phyloP scores from a whole-genome alignment of 2,797 vertebrate species.

The Aulostomus chinensis region DNA sequence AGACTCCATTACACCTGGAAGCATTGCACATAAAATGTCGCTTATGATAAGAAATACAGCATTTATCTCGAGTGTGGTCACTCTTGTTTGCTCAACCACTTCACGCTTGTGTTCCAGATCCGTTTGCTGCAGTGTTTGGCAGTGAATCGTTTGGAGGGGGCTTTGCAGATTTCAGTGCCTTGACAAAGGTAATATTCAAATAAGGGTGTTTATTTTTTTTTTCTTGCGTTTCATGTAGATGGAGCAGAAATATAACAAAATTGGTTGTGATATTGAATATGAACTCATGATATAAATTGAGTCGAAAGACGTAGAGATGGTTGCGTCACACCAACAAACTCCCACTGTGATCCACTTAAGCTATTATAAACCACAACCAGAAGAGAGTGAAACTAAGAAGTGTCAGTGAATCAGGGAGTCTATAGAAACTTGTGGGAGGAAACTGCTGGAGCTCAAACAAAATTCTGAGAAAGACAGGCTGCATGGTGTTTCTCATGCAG shows the following conservation, averaged over 20 bases:
- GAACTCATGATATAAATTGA: background rate
- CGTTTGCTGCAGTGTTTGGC: conserved; percentile 94
- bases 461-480: too few species aligned
- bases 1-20: conserved; percentile 10
- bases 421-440: conserved; percentile 21
- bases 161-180: conserved; percentile 94
- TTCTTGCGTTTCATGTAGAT: background rate
- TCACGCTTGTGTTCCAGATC: conserved; percentile 82
- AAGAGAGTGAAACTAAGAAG: conserved; percentile 4
- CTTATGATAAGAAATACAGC: too few species aligned
- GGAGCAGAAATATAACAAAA: background rate
- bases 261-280: too few species aligned
- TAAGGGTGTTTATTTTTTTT: background rate
- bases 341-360: too few species aligned
- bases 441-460: background rate
- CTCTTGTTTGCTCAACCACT: background rate
- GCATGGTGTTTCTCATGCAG: too few species aligned
- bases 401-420: background rate
- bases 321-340: background rate
- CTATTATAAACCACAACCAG: background rate
- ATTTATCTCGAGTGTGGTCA: background rate
- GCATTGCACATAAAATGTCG: too few species aligned
- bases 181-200: conserved; percentile 86
- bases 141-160: conserved; percentile 90
- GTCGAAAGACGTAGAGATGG: background rate